Percentiles rank a stretch among this genome's conserved stretches.
Evolutionary conservation across 92 coral and sea anemone species (phyloP).

Genomic region (Porites divaricata): DNA sequence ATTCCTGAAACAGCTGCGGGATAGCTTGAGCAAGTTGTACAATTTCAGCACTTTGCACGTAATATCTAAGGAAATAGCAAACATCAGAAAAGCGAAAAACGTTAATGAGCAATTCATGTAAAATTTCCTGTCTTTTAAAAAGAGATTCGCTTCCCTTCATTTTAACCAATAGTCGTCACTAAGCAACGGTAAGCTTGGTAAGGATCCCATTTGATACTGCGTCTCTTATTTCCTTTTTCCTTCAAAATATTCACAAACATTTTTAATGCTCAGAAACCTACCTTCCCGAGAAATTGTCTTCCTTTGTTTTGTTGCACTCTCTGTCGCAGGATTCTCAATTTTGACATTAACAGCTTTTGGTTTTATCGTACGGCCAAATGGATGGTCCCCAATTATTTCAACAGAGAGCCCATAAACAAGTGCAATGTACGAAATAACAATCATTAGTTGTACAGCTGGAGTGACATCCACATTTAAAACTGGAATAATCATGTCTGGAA

Average conservation of each 20-base stretch:
- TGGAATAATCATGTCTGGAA: slow-evolving; percentile 41
- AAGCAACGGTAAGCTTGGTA: no score
- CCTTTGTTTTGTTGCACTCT: background rate
- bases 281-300: background rate
- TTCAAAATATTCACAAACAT: no score
- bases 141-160: background rate
- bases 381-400: slow-evolving; percentile 45
- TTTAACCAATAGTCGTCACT: background rate
- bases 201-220: no score
- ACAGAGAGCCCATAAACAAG: slow-evolving; percentile 49
- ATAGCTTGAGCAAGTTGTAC: no score
- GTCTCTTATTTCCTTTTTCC: no score
- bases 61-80: no score
- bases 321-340: background rate
- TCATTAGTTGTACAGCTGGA: slow-evolving; percentile 42
- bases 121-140: no score
- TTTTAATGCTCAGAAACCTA: background rate
- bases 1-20: no score
- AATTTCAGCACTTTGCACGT: no score
- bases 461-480: slow-evolving; percentile 59
- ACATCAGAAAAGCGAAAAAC: no score
- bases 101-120: no score
- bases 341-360: no score
- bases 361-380: slow-evolving; percentile 25
- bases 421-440: slow-evolving; percentile 56